Evolutionary conservation across 2,113 vertebrate species (phyloP), one percentile per base, ranked within the genome.

Genomic region (Stercorarius parasiticus): DNA sequence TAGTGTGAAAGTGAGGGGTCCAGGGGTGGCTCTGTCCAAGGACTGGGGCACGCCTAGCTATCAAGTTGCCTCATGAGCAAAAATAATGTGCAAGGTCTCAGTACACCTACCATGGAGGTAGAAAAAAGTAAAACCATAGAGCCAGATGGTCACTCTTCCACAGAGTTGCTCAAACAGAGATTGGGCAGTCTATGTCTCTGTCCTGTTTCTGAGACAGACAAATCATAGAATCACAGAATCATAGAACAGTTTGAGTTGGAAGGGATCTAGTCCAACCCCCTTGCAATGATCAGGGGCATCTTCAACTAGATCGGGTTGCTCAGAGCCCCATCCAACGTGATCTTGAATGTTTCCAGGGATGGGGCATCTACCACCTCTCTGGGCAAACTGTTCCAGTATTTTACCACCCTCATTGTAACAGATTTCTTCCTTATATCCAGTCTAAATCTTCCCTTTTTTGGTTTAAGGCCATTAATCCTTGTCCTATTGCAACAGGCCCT

Each of bases 31-130:
- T 82, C 30, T 43, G 7, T 34, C 74, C 22, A 73, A 72, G 42
- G 23, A 19, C 19, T 10, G 4, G 80, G 25, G 2, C 29, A 34
- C 58, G 32, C 22, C 40, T 82, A 32, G 18, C 30, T 56, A 18
- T 21, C 14, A 30, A 23, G 43, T 21, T 76, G 30, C 32, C 49
- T 53, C n/a, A 70, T 19, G 69, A 84, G 32, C 15, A 25, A 43
- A 80, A 70, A 76, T 30, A 32, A 47, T 5, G 25, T 36, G 25
- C 52, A 82, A 72, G 29, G 52, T 29, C 12, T 12, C 73, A 55
- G 26, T 14, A 36, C 9, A 40, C 5, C 45, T 32, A 23, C 17
- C 32, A 65, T 0, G 0, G 13, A 47, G 16, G 13, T 30, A 30
- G 3, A 58, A 42, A 47, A 47, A 45, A 43, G 9, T 78, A 40